Percentiles rank a stretch among this genome's conserved stretches.
These are phyloP conservation scores for Lasioglossum oenotherae DNA, from an alignment of 2,888 invertebrate species.

Conservation along the genomic window DNA sequence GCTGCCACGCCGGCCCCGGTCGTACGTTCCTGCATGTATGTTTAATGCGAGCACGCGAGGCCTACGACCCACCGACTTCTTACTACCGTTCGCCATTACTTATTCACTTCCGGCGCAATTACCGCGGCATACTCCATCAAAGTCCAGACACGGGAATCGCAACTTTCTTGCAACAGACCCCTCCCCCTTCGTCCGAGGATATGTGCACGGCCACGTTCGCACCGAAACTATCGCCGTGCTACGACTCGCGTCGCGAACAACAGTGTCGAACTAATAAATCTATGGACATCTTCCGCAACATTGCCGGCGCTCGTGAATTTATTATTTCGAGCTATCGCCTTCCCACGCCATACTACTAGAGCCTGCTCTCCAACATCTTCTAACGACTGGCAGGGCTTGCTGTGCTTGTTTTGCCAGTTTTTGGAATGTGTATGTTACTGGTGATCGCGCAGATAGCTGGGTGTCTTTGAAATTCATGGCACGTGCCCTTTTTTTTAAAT, in stretches of 20 bases:
- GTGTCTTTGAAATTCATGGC: not conserved
- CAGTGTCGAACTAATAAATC: conserved; percentile 49
- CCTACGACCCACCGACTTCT: conserved; percentile 74
- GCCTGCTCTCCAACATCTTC: not conserved
- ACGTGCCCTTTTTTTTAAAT: not conserved
- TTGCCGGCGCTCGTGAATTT: conserved; percentile 38
- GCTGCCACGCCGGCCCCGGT: conserved; percentile 21
- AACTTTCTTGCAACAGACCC: conserved; percentile 48
- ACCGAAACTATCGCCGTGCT: conserved; percentile 18
- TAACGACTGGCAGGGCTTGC: not conserved
- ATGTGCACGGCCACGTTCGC: conserved; percentile 8
- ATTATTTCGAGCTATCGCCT: conserved; percentile 42
- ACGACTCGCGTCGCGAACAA: conserved; percentile 41
- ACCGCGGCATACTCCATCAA: conserved; percentile 70
- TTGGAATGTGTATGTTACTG: not conserved
- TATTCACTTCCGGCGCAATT: conserved; percentile 77
- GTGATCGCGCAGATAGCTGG: not conserved
- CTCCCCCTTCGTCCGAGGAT: not conserved
- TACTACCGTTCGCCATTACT: conserved; percentile 74
- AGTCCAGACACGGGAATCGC: conserved; percentile 65
- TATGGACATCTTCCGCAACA: conserved; percentile 27
- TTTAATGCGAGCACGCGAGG: conserved; percentile 77
- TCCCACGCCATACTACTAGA: not conserved
- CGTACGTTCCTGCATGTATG: conserved; percentile 72
- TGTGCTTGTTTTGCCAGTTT: not conserved